phyloP scores from a whole-genome alignment of 2,888 invertebrate species.

The Fragum whitleyi region DNA sequence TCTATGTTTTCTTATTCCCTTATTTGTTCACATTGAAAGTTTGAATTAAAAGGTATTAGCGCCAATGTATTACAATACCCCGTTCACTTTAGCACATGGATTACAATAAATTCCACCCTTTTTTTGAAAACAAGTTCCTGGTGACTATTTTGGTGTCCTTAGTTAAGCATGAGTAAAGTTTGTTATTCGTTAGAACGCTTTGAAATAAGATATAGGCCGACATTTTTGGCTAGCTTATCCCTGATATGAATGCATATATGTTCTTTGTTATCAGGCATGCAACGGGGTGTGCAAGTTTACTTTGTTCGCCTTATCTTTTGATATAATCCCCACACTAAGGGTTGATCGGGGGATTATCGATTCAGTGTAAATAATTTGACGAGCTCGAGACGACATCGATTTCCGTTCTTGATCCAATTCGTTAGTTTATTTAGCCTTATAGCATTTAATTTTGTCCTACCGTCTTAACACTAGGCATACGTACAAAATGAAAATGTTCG shows the following conservation, averaged over 20 bases:
- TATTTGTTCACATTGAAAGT: background rate
- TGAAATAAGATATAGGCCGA: too few relatives aligned
- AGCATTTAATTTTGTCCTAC: background rate
- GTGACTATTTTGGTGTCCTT: too few relatives aligned
- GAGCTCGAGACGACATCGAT: constrained; percentile 21
- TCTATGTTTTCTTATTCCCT: background rate
- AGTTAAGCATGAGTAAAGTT: too few relatives aligned
- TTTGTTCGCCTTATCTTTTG: constrained; percentile 2
- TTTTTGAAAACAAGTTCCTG: background rate
- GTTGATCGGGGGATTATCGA: constrained; percentile 28
- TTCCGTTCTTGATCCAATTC: constrained; percentile 18
- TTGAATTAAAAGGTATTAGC: background rate
- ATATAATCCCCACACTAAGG: background rate
- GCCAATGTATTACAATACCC: background rate
- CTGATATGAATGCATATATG: background rate
- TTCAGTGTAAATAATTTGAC: constrained; percentile 35
- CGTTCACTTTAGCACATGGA: constrained; percentile 1
- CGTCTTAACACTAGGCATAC: too few relatives aligned
- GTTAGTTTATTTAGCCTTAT: constrained; percentile 13
- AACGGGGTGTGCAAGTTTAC: background rate
- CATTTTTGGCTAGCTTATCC: background rate
- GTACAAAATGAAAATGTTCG: too few relatives aligned
- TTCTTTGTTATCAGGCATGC: background rate
- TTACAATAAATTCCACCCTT: background rate
- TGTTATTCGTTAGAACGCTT: too few relatives aligned